Percentiles rank a stretch among this genome's conserved stretches.
phyloP scores from a whole-genome alignment of 1,140 invertebrate species.

The Drosophila truncata region DNA sequence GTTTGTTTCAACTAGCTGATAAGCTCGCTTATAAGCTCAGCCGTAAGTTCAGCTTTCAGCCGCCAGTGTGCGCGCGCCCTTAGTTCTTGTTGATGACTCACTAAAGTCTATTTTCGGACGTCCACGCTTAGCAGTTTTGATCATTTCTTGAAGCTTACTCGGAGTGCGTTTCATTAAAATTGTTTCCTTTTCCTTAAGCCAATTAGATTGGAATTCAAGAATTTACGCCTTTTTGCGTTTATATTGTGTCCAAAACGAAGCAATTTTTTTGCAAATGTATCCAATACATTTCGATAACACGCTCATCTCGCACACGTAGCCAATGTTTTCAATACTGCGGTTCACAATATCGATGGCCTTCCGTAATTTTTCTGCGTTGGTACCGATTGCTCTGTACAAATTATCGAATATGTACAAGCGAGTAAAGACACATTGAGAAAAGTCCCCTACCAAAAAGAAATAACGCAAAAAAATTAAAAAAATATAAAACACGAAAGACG shows the following conservation, averaged over 20 bases:
- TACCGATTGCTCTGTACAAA: conserved; percentile 18
- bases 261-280: conserved; percentile 38
- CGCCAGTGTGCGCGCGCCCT: too few relatives aligned
- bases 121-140: too few relatives aligned
- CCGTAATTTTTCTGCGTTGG: conserved; percentile 28
- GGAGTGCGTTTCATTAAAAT: too few relatives aligned
- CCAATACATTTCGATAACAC: conserved; percentile 19
- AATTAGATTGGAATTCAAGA: conserved; percentile 27
- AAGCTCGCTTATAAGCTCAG: too few relatives aligned
- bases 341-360: conserved; percentile 26
- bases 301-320: conserved; percentile 22
- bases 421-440: conserved; percentile 23
- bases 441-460: too few relatives aligned
- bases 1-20: too few relatives aligned
- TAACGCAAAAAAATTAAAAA: background rate
- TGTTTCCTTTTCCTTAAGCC: conserved; percentile 29
- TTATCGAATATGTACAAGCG: conserved; percentile 29
- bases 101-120: too few relatives aligned
- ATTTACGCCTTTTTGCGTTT: conserved; percentile 23
- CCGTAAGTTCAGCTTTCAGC: too few relatives aligned
- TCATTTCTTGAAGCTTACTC: conserved; percentile 11
- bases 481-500: conserved; percentile 18
- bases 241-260: conserved; percentile 21
- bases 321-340: conserved; percentile 22
- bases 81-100: too few relatives aligned